A percentile compares a stretch with the other conserved stretches of the same genome.
Conservation (phyloP, 2,888 invertebrate genomes). For the Cerastis leucographa region DNA sequence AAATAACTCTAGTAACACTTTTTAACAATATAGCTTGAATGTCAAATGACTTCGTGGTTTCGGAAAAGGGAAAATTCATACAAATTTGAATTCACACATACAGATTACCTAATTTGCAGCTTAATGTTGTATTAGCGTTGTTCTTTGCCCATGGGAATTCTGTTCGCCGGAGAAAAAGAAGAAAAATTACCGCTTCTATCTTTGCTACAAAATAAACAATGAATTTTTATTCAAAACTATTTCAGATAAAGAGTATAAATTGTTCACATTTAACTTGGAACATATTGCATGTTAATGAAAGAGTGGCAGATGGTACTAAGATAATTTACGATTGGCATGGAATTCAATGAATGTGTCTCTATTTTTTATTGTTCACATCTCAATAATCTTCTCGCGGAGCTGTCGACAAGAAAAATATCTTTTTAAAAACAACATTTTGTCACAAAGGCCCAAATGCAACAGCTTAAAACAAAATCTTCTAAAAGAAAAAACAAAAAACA, state of each 20-base stretch:
- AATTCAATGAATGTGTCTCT: slow-evolving; percentile 32
- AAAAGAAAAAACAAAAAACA: slow-evolving; percentile 17
- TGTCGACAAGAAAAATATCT: slow-evolving; percentile 46
- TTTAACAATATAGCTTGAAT: slow-evolving; percentile 74
- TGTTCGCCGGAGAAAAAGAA: slow-evolving; percentile 68
- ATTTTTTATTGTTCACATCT: slow-evolving; percentile 56
- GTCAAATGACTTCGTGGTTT: slow-evolving; percentile 70
- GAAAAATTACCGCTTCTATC: slow-evolving; percentile 71
- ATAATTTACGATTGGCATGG: slow-evolving; percentile 39
- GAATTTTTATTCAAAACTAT: slow-evolving; percentile 73
- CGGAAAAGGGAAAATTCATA: slow-evolving; percentile 74
- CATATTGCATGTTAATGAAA: slow-evolving; percentile 49
- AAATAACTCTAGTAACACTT: slow-evolving; percentile 47
- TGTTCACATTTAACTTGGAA: slow-evolving; percentile 41
- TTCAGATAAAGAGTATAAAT: slow-evolving; percentile 69
- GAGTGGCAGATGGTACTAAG: slow-evolving; percentile 36
- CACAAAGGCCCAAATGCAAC: slow-evolving; percentile 52
- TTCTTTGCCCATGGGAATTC: slow-evolving; percentile 82
- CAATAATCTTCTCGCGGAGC: slow-evolving; percentile 35
- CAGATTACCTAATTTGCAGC: slow-evolving; percentile 87
- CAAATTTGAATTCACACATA: slow-evolving; percentile 85
- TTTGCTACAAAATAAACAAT: slow-evolving; percentile 79
- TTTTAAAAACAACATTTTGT: slow-evolving; percentile 52
- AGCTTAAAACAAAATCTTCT: slow-evolving; percentile 57
- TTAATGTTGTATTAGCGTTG: slow-evolving; percentile 83